A percentile compares a stretch with the other conserved stretches of the same genome.
Conservation (phyloP, 2,113 vertebrate species). For the Chauna torquata region DNA sequence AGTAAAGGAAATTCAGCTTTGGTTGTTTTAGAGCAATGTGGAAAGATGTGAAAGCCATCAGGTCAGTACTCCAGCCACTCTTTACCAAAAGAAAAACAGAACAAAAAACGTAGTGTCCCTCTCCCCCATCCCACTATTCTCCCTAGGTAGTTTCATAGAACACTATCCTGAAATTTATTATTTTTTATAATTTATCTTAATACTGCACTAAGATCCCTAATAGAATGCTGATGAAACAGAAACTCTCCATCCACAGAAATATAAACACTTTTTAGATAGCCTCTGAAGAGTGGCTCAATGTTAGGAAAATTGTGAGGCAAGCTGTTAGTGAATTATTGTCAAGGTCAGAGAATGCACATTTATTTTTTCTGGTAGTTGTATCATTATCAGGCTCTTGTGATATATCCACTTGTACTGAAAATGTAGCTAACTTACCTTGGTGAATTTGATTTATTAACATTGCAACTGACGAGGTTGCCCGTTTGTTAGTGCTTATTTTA, state of each 20-base stretch:
- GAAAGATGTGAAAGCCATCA: neutral
- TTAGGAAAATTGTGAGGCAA: constrained; percentile 60
- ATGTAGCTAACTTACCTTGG: constrained; percentile 79
- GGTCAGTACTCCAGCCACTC: neutral
- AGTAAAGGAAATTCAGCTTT: neutral
- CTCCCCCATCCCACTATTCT: neutral
- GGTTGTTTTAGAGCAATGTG: neutral
- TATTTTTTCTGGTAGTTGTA: constrained; percentile 76
- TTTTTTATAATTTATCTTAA: neutral
- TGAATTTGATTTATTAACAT: constrained; percentile 80
- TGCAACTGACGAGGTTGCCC: constrained; percentile 76
- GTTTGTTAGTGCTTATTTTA: constrained; percentile 81
- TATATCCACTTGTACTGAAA: constrained; percentile 75
- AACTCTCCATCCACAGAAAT: constrained; percentile 13
- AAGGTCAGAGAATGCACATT: constrained; percentile 77
- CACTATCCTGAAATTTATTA: neutral
- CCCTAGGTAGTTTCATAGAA: neutral
- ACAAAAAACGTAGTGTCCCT: neutral
- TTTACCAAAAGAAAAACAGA: neutral
- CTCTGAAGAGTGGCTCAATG: constrained; percentile 32
- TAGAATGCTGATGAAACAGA: constrained; percentile 6
- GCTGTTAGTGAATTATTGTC: constrained; percentile 75
- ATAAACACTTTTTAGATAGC: constrained; percentile 27
- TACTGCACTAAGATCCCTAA: neutral
- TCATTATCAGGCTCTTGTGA: constrained; percentile 77